phyloP scores from a whole-genome alignment of 2,888 invertebrate species.

The Ichneumoninae sp. region DNA sequence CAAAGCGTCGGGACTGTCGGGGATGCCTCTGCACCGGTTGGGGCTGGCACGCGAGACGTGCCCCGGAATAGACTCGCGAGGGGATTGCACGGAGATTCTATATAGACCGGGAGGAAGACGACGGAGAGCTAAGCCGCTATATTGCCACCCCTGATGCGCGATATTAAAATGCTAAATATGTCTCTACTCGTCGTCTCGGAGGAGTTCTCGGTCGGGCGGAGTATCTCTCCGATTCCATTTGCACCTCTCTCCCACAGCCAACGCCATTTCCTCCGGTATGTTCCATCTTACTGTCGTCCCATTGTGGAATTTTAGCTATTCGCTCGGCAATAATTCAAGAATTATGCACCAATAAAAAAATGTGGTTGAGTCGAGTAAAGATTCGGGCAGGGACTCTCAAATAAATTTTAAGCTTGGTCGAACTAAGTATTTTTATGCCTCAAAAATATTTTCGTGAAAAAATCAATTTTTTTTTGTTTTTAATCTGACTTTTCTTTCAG shows the following conservation, averaged over 20 bases:
- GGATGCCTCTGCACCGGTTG: constrained; percentile 54
- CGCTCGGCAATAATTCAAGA: constrained; percentile 6
- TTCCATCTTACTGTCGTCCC: not conserved
- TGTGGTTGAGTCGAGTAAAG: not conserved
- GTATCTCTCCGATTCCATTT: constrained; percentile 6
- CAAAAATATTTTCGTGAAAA: no score
- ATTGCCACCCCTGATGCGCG: constrained; percentile 65
- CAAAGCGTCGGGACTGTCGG: constrained; percentile 50
- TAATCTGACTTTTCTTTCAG: no score
- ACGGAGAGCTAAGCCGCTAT: constrained; percentile 41
- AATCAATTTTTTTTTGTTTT: no score
- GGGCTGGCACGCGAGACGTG: constrained; percentile 57
- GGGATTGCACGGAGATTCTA: constrained; percentile 19
- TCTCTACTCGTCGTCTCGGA: constrained; percentile 54
- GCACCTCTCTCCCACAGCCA: not conserved
- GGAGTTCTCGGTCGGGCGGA: constrained; percentile 30
- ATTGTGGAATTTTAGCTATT: constrained; percentile 8
- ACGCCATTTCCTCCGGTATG: not conserved
- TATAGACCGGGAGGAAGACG: constrained; percentile 7
- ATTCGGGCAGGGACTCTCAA: no score
- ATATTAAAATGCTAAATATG: constrained; percentile 77
- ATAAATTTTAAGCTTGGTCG: no score
- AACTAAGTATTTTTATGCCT: no score
- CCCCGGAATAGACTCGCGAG: constrained; percentile 48
- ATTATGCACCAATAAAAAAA: not conserved